phyloP scores from a whole-genome alignment of 2,888 invertebrate genomes.

The Rhamnusium bicolor region DNA sequence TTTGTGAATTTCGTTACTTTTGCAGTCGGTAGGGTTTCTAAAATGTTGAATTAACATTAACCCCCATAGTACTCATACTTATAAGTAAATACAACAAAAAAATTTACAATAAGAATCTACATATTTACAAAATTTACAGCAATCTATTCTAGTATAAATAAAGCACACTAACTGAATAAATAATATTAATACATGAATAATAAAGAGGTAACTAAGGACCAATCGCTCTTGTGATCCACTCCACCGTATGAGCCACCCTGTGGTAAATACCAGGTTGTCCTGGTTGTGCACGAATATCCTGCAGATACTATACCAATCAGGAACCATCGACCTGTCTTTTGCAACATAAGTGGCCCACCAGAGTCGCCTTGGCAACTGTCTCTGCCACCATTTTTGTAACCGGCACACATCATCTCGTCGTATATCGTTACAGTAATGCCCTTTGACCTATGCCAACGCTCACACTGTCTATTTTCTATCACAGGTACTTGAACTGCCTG shows the following conservation, averaged over 20 bases:
- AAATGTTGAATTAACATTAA: background rate
- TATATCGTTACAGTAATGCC: conserved; percentile 93
- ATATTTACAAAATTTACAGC: conserved; percentile 34
- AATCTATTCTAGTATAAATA: conserved; percentile 26
- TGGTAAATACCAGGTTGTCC: conserved; percentile 97
- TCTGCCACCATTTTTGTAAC: conserved; percentile 90
- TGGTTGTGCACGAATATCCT: conserved; percentile 93
- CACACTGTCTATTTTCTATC: conserved; percentile 87
- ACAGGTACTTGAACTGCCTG: conserved; percentile 95
- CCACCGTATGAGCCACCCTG: conserved; percentile 90
- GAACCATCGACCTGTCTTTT: conserved; percentile 90
- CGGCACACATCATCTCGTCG: conserved; percentile 96
- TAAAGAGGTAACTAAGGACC: conserved; percentile 64
- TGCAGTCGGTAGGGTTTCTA: background rate
- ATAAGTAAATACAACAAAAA: background rate
- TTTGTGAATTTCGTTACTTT: too few relatives aligned
- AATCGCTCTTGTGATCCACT: conserved; percentile 87
- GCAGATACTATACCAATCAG: conserved; percentile 90
- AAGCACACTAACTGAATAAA: conserved; percentile 26
- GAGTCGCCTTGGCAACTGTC: conserved; percentile 87
- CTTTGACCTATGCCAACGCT: conserved; percentile 80
- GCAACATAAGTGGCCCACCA: conserved; percentile 93
- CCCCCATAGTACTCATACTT: background rate
- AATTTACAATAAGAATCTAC: background rate
- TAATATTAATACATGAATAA: conserved; percentile 1